These are phyloP conservation scores for Dicyrtomina minuta DNA, from an alignment of 2,888 invertebrate genomes.

Conservation along the genomic window DNA sequence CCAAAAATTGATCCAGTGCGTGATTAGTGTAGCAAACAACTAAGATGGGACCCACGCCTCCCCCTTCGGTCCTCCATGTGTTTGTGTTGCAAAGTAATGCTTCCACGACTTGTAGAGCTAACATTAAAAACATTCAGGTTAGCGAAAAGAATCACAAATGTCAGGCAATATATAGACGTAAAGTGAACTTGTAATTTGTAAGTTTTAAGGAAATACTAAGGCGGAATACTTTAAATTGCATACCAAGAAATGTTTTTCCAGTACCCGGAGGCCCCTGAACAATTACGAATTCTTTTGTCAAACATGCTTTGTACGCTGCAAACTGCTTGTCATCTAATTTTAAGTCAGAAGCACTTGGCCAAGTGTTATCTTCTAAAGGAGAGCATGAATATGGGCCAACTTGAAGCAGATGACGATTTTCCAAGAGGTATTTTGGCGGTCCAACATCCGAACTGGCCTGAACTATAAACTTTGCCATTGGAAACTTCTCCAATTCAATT, in stretches of 20 bases:
- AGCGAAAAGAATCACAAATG: background rate
- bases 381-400: conserved; percentile 24
- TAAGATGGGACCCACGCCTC: conserved; percentile 63
- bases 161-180: too few relatives aligned
- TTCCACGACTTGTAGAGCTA: conserved; percentile 74
- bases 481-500: conserved; percentile 63
- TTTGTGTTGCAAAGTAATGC: conserved; percentile 65
- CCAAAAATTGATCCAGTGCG: conserved; percentile 74
- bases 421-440: conserved; percentile 58
- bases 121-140: conserved; percentile 41
- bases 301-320: conserved; percentile 67
- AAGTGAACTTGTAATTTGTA: too few relatives aligned
- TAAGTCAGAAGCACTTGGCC: conserved; percentile 60
- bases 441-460: conserved; percentile 56
- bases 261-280: conserved; percentile 71
- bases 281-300: conserved; percentile 71
- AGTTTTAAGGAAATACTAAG: too few relatives aligned
- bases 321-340: conserved; percentile 69
- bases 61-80: conserved; percentile 55
- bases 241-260: conserved; percentile 58
- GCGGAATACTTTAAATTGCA: too few relatives aligned
- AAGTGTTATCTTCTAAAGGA: conserved; percentile 54
- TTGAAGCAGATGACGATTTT: conserved; percentile 30
- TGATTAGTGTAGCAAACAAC: conserved; percentile 83
- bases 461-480: conserved; percentile 70